Base-by-base conservation (phyloP, 2,888 invertebrate species). In the Chrysolina oricalcia region DNA sequence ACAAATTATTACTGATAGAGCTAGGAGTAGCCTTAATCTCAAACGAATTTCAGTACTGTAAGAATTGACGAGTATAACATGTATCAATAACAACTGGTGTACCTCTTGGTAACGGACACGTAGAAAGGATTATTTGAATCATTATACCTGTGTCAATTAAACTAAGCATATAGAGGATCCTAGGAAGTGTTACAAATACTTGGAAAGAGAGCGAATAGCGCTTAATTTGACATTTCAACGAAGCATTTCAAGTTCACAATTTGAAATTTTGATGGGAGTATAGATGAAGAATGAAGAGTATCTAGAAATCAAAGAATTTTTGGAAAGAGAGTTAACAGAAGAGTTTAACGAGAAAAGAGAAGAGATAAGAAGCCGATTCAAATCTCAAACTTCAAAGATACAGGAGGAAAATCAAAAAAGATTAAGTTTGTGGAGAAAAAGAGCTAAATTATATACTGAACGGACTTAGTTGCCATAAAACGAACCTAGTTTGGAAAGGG, bases 1-100 rank as follows among this genome's bases (percentile, higher is more conserved):
- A 9, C 80, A 82, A 43, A 83, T 87, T 5, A 83, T 88, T 4
- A 83, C 86, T 0, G 87, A 88, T 72, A 77, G 81, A 74, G 87
- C 87, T 4, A 78, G n/a, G n/a, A n/a, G n/a, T 86, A 2, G 87
- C 89, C 4, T 89, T 86, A 73, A 86, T 85, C 0, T 83, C 86
- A 0, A 68, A 82, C 13, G 84, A 83, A 1, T 88, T 88, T 66
- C 27, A 80, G 73, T 88, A 87, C 75, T 87, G 87, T 76, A 43
- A 81, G 17, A 81, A 81, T 1, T 85, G 88, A 72, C 77, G 78
- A 0, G 87, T 89, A 19, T 46, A 11, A 46, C 46, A n/a, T n/a
- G n/a, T n/a, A n/a, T n/a, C n/a, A n/a, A n/a, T n/a, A n/a, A n/a
- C n/a, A 46, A 46, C 72, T 3, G 81, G 87, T 6, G 78, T 87